Conservation (phyloP, 2,888 invertebrate species). For the Dascillus cervinus region DNA sequence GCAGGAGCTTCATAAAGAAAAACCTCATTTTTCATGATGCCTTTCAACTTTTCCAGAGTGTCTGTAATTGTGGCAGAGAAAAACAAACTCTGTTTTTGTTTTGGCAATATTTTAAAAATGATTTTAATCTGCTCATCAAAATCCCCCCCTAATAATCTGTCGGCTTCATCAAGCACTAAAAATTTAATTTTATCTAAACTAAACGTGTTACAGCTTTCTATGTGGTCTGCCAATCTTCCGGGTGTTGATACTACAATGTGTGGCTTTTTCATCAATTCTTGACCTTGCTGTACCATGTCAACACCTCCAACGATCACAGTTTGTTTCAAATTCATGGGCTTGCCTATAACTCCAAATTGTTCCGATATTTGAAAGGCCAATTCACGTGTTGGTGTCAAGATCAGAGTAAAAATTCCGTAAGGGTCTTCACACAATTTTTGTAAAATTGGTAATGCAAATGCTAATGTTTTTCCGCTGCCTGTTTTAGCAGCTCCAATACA, state of each 20-base stretch:
- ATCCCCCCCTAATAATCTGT: constrained; percentile 69
- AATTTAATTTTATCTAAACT: constrained; percentile 71
- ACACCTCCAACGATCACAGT: constrained; percentile 92
- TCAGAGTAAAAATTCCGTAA: constrained; percentile 89
- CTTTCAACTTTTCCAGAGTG: constrained; percentile 60
- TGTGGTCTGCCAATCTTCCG: constrained; percentile 87
- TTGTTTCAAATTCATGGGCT: constrained; percentile 74
- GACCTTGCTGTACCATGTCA: constrained; percentile 83
- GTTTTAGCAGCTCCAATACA: constrained; percentile 96
- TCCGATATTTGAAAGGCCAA: constrained; percentile 90
- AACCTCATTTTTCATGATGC: constrained; percentile 49
- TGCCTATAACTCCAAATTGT: constrained; percentile 88
- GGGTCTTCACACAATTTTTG: constrained; percentile 90
- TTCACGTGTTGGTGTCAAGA: constrained; percentile 93
- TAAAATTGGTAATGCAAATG: constrained; percentile 91
- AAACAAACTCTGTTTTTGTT: constrained; percentile 75
- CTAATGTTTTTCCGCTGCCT: constrained; percentile 96
- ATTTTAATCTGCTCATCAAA: constrained; percentile 77
- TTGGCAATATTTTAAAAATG: constrained; percentile 70
- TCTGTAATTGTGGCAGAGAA: constrained; percentile 96
- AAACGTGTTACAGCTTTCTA: constrained; percentile 79
- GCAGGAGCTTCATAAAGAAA: constrained; percentile 62
- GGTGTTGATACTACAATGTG: constrained; percentile 97
- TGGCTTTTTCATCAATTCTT: constrained; percentile 74
- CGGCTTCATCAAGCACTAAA: constrained; percentile 95